Evolutionary conservation across 2,888 invertebrate genomes (phyloP), one percentile per base, ranked within the genome.

Genomic region (Elysia crispata): DNA sequence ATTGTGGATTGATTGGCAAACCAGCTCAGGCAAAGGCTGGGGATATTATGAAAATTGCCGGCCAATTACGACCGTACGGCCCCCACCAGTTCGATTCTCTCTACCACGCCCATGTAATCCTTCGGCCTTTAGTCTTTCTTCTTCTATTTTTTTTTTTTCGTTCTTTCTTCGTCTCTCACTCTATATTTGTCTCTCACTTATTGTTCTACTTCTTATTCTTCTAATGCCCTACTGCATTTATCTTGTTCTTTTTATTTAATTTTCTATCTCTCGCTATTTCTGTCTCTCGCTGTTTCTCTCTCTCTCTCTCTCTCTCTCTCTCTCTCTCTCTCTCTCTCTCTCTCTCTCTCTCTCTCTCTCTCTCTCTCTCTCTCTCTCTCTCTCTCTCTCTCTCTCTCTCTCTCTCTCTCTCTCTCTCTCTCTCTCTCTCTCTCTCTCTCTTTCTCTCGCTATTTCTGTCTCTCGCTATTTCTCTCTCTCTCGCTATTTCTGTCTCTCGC

Each of bases 191-290:
- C 72, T 85, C 81, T 77, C 85, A 86, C 54, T 86, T 81, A 62
- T 86, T 86, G 54, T 85, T 82, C 54, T 85, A 86, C 64, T 80
- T 79, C 62, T 86, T 87, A 64, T 86, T 86, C 73, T 85, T 86
- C 72, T 84, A 85, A 80, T 49, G 0, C 50, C 60, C 49, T 31
- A 20, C 28, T 11, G 54, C 69, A 8, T 60, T 64, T 66, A 49
- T 69, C 30, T 69, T 64, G 23, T n/a, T n/a, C n/a, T n/a, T n/a
- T n/a, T n/a, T n/a, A n/a, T n/a, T n/a, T n/a, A n/a, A n/a, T n/a
- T n/a, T n/a, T n/a, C 84, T 85, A 80, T 49, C 1, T 62, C 60
- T 49, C 49, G 23, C 28, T 11, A 54, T 75, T 18, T 60, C 67
- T 66, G 31, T 69, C 30, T 69, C 57, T 31, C n/a, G n/a, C n/a